These are phyloP conservation scores for Papilio helenus DNA, from an alignment of 1,140 invertebrate genomes.

Conservation along the genomic window DNA sequence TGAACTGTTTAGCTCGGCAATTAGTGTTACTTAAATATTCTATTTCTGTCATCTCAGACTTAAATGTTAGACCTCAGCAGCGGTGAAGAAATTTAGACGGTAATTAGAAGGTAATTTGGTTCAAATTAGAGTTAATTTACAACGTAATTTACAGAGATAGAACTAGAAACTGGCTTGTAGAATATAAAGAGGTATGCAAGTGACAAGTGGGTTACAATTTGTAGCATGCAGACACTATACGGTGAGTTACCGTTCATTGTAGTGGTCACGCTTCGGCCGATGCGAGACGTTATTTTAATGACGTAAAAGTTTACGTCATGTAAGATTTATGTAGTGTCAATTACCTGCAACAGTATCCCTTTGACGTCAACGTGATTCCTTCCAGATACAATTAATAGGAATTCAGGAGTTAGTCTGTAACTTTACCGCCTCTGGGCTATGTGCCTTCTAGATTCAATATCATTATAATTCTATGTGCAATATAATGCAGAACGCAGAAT, in stretches of 20 bases:
- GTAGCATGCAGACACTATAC: background rate
- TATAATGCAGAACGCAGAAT: background rate
- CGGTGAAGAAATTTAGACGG: background rate
- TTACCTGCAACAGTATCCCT: background rate
- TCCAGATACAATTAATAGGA: background rate
- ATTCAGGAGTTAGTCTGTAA: no score
- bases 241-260: conserved; percentile 14
- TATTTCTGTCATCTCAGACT: background rate
- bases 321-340: background rate
- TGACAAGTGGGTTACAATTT: background rate
- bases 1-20: background rate
- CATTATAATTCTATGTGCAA: background rate
- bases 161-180: background rate
- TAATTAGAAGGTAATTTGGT: conserved; percentile 1
- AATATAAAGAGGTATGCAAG: background rate
- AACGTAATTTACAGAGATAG: background rate
- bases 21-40: conserved; percentile 11
- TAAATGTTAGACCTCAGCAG: background rate
- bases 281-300: conserved; percentile 21
- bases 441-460: background rate
- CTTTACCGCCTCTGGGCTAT: no score
- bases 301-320: background rate
- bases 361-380: background rate
- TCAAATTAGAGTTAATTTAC: background rate
- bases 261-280: background rate